A percentile compares a stretch with the other conserved stretches of the same genome.
Evolutionary conservation across 2,113 vertebrate species (phyloP).

Genomic region (Vidua macroura): DNA sequence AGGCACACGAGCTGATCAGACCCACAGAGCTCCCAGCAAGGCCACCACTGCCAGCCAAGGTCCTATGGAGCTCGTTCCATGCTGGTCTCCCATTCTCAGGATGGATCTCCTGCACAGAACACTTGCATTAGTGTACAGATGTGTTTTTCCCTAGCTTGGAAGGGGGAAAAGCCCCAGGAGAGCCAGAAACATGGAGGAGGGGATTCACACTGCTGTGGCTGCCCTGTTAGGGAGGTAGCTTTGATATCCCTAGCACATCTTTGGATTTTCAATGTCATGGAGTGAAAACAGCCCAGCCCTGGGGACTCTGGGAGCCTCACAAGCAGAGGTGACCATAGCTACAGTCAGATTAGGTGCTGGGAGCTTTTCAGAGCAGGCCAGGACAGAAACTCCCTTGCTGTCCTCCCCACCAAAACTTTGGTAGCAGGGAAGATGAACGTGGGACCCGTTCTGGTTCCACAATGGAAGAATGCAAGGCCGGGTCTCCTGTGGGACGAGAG

Average conservation of each 20-base stretch:
- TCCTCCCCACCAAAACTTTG: not conserved
- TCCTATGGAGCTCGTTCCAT: not conserved
- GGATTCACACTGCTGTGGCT: not conserved
- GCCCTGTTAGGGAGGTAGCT: not conserved
- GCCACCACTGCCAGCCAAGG: fast-evolving
- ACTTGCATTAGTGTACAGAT: not conserved
- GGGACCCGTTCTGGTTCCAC: not conserved
- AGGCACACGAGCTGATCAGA: not conserved
- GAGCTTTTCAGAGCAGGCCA: not conserved
- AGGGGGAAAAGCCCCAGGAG: not conserved
- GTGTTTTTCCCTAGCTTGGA: not conserved
- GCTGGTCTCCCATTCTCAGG: not conserved
- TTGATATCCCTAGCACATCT: not conserved
- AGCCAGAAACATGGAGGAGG: not conserved
- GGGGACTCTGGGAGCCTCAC: not conserved
- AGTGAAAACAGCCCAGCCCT: not conserved
- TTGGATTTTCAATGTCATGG: not conserved
- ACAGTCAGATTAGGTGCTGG: not conserved
- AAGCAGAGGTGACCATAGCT: not conserved
- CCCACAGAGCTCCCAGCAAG: not conserved
- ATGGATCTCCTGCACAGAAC: not conserved
- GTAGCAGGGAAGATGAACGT: not conserved
- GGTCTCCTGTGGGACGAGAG: conserved; percentile 55
- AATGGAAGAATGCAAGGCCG: conserved; percentile 36
- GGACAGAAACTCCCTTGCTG: not conserved